phyloP scores from a whole-genome alignment of 1,140 invertebrate species.

The Solen grandis region DNA sequence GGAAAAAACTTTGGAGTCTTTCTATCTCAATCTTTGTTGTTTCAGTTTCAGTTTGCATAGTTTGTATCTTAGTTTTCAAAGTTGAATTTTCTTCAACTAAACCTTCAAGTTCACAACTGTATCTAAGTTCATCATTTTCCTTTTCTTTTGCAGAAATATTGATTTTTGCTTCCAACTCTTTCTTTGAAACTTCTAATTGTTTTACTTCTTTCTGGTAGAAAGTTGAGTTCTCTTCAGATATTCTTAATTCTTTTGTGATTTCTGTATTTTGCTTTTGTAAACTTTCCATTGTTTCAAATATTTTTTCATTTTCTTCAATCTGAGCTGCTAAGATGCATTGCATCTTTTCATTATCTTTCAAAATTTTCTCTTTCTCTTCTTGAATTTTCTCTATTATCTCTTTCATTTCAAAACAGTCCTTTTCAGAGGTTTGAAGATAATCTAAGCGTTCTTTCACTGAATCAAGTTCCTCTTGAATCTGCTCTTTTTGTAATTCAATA shows the following conservation, averaged over 20 bases:
- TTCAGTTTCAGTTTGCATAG: constrained; percentile 42
- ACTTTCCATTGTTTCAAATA: constrained; percentile 28
- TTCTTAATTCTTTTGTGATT: constrained; percentile 1
- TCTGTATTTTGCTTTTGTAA: constrained; percentile 25
- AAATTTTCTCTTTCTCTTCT: constrained; percentile 42
- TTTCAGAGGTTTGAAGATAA: constrained; percentile 29
- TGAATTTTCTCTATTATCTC: constrained; percentile 44
- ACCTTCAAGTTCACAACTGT: constrained; percentile 50
- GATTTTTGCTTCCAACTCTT: constrained; percentile 30
- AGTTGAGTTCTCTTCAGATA: constrained; percentile 2
- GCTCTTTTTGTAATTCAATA: constrained; percentile 33
- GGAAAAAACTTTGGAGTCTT: constrained; percentile 23
- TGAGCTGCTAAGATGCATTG: constrained; percentile 6
- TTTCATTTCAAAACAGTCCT: constrained; percentile 42
- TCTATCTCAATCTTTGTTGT: constrained; percentile 15
- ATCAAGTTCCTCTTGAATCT: constrained; percentile 35
- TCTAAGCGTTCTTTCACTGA: constrained; percentile 47
- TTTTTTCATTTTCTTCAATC: constrained; percentile 51
- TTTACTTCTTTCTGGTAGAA: constrained; percentile 2
- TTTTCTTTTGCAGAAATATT: constrained; percentile 1
- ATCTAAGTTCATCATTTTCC: constrained; percentile 15
- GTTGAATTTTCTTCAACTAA: constrained; percentile 52
- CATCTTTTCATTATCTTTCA: constrained; percentile 40
- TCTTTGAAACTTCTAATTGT: constrained; percentile 3
- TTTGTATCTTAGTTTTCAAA: constrained; percentile 51